Percentiles rank a stretch among this genome's conserved stretches.
Conservation (phyloP, 2,888 invertebrate genomes). For the Drosophila hamatofila region DNA sequence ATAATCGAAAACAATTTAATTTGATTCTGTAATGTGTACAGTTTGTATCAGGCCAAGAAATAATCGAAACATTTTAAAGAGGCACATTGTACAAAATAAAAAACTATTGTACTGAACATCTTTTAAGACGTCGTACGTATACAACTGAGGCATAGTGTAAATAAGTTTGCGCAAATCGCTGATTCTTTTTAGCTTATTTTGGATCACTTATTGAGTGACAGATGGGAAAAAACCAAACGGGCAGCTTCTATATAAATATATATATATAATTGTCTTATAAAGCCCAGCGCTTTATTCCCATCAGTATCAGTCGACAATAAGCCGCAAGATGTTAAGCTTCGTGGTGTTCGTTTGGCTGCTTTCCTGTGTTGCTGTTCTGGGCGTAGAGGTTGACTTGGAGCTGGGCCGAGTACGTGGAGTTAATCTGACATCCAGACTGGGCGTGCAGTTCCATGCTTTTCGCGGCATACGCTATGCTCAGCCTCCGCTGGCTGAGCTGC, state of each 20-base stretch:
- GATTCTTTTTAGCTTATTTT: constrained; percentile 15
- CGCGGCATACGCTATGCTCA: constrained; percentile 83
- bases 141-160: not conserved
- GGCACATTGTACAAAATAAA: not conserved
- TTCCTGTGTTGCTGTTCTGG: constrained; percentile 29
- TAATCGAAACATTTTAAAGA: no score
- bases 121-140: not conserved
- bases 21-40: not conserved
- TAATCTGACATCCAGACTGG: constrained; percentile 70
- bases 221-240: constrained; percentile 25
- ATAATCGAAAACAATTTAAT: not conserved
- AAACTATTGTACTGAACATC: not conserved
- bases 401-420: constrained; percentile 79
- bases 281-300: not conserved
- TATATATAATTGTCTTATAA: constrained; percentile 26
- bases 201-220: not conserved
- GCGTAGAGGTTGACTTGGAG: constrained; percentile 72
- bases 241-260: constrained; percentile 27
- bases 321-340: constrained; percentile 39
- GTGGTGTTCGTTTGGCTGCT: constrained; percentile 26
- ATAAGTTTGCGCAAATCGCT: not conserved
- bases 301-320: constrained; percentile 18
- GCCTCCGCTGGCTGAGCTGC: constrained; percentile 78
- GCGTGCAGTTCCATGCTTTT: constrained; percentile 76
- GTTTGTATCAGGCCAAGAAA: no score